These are phyloP conservation scores for Zaprionus taronus DNA, from an alignment of 1,140 invertebrate species.

Conservation along the genomic window DNA sequence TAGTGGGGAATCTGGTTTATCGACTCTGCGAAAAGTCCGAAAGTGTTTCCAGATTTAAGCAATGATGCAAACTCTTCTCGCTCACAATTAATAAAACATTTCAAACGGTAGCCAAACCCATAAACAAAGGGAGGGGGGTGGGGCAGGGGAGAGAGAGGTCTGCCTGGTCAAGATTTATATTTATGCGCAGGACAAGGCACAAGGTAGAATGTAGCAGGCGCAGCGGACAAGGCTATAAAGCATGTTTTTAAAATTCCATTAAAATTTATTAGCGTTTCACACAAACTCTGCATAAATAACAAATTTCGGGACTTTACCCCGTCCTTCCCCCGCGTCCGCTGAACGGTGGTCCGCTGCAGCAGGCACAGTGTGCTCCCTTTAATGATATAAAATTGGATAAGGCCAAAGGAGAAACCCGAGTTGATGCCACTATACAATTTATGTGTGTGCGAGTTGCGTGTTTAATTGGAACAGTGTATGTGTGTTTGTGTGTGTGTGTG, in stretches of 20 bases:
- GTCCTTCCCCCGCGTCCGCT: not conserved
- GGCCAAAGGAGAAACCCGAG: conserved; percentile 14
- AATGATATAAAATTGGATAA: conserved; percentile 69
- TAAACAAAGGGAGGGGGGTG: not conserved
- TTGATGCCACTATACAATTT: conserved; percentile 41
- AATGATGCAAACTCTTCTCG: conserved; percentile 7
- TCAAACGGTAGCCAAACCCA: conserved; percentile 37
- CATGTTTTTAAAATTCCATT: conserved; percentile 83
- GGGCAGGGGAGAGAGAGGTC: not conserved
- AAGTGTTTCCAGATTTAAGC: conserved; percentile 52
- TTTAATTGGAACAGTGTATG: conserved; percentile 60
- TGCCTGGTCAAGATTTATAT: conserved; percentile 40
- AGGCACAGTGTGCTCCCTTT: conserved; percentile 14
- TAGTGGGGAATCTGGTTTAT: conserved; percentile 60
- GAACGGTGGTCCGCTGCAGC: conserved; percentile 23
- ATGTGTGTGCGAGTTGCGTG: conserved; percentile 54
- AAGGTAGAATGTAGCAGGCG: not conserved
- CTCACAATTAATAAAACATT: conserved; percentile 37
- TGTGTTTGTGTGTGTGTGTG: conserved; percentile 18
- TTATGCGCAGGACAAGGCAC: conserved; percentile 21
- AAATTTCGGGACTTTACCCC: conserved; percentile 56
- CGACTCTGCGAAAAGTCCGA: conserved; percentile 29
- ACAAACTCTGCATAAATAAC: conserved; percentile 81
- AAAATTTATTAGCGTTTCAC: conserved; percentile 83
- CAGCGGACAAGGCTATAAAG: conserved; percentile 55